Conservation (phyloP, 2,113 vertebrate species). For the Pluvialis apricaria region DNA sequence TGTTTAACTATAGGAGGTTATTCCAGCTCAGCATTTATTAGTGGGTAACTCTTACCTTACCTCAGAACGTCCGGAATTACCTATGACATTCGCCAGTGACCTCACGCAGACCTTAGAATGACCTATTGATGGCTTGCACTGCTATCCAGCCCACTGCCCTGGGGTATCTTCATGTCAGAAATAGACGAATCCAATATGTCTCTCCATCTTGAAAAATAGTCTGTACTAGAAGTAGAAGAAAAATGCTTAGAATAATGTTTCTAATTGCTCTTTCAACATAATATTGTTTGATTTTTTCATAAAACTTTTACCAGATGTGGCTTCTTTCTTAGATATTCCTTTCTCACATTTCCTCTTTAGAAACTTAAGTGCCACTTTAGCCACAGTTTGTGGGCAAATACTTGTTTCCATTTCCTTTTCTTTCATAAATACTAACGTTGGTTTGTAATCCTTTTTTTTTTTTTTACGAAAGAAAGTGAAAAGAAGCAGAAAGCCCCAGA, state of each 20-base stretch:
- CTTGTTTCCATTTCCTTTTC: not conserved
- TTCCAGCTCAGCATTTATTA: not conserved
- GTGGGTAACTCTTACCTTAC: not conserved
- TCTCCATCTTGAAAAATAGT: not conserved
- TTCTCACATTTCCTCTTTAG: not conserved
- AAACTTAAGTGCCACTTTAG: not conserved
- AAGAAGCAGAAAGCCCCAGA: not conserved
- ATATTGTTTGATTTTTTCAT: not conserved
- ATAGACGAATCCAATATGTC: not conserved
- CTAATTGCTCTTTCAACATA: not conserved
- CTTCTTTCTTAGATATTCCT: not conserved
- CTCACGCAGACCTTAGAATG: not conserved
- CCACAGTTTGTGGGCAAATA: not conserved
- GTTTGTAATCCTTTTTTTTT: not conserved
- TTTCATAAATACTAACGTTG: not conserved
- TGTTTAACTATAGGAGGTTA: not conserved
- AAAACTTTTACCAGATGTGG: not conserved
- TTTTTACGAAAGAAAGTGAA: not conserved
- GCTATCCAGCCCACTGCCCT: not conserved
- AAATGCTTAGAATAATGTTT: not conserved
- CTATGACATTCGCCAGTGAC: not conserved
- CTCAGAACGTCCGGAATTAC: not conserved
- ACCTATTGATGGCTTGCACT: not conserved
- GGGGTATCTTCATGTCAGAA: not conserved
- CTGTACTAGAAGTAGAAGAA: not conserved